Evolutionary conservation across 2,888 invertebrate species (phyloP).

Genomic region (Eledona agricola): DNA sequence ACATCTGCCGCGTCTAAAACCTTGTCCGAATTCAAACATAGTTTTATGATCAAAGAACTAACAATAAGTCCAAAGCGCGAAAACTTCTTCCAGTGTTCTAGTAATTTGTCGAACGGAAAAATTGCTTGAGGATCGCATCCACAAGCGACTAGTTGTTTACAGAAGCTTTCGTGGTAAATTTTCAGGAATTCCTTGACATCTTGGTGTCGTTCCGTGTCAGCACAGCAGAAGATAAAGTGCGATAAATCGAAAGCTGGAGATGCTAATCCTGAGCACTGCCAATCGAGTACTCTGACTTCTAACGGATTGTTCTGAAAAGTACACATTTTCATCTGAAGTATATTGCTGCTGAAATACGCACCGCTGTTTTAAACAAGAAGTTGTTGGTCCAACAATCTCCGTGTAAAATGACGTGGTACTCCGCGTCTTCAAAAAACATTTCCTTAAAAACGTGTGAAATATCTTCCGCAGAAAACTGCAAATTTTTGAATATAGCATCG

Average conservation of each 20-base stretch:
- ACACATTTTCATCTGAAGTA: no score
- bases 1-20: no score
- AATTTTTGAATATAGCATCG: background rate
- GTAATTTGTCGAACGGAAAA: constrained; percentile 48
- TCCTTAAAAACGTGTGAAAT: constrained; percentile 11
- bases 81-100: constrained; percentile 50
- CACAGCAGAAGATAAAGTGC: constrained; percentile 50
- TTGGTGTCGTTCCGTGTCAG: constrained; percentile 44
- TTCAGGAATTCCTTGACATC: constrained; percentile 47
- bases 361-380: constrained; percentile 35
- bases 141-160: constrained; percentile 42
- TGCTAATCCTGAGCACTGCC: constrained; percentile 44
- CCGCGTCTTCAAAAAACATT: constrained; percentile 10
- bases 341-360: no score
- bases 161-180: constrained; percentile 51
- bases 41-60: no score
- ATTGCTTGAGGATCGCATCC: constrained; percentile 49
- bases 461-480: background rate
- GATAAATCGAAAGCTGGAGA: constrained; percentile 51
- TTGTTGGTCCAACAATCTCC: constrained; percentile 39
- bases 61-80: constrained; percentile 34
- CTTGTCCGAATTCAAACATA: no score
- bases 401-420: constrained; percentile 32
- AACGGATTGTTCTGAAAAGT: constrained; percentile 12
- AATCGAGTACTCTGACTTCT: constrained; percentile 45